Evolutionary conservation across 2,113 vertebrate genomes (phyloP).

Genomic region (Myotis yumanensis): DNA sequence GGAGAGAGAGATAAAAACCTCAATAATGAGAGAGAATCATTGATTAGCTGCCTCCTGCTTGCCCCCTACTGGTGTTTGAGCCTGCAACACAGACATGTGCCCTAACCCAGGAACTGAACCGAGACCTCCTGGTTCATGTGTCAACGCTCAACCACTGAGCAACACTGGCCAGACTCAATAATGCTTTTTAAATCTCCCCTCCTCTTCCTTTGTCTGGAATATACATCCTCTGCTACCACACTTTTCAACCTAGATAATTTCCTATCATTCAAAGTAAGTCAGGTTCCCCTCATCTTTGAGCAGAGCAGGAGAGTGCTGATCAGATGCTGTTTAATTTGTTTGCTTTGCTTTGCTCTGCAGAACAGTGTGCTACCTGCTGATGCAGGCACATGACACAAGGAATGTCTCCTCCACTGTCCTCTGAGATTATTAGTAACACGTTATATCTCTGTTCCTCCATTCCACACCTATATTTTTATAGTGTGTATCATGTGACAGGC

Average conservation of each 20-base stretch:
- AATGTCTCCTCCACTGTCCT: not conserved
- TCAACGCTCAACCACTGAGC: too few relatives aligned
- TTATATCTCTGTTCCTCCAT: not conserved
- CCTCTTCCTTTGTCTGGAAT: not conserved
- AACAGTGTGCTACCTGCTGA: not conserved
- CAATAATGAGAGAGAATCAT: too few relatives aligned
- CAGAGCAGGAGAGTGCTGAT: not conserved
- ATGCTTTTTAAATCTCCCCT: not conserved
- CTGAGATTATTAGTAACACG: conserved; percentile 10
- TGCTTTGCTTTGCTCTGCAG: not conserved
- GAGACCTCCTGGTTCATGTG: too few relatives aligned
- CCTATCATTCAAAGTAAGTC: not conserved
- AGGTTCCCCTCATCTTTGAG: not conserved
- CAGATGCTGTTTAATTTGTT: not conserved
- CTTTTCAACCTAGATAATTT: not conserved
- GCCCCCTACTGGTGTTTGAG: too few relatives aligned
- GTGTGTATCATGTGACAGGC: not conserved
- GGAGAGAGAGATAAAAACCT: too few relatives aligned
- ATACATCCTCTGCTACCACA: not conserved
- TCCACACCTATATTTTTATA: conserved; percentile 41
- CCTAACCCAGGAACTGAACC: too few relatives aligned
- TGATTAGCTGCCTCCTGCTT: too few relatives aligned
- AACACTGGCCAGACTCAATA: too few relatives aligned
- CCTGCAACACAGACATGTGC: too few relatives aligned
- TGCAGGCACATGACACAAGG: not conserved